Evolutionary conservation across 2,797 vertebrate genomes (phyloP).

Genomic region (Hydrolagus colliei): DNA sequence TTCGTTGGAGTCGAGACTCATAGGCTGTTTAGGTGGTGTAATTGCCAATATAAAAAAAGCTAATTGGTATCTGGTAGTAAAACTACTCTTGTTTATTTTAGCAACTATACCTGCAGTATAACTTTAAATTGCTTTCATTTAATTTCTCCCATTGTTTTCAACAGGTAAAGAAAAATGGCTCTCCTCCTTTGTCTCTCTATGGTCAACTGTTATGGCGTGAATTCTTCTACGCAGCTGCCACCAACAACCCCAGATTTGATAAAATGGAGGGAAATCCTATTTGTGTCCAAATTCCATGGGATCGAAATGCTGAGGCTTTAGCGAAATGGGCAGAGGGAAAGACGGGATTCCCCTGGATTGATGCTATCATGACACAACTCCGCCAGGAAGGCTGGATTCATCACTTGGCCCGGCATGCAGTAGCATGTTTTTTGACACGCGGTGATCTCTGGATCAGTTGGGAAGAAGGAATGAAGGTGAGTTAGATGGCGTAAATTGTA

Average conservation of each 20-base stretch:
- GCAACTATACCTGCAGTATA: no score
- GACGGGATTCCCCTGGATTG: conserved; percentile 91
- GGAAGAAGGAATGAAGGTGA: conserved; percentile 94
- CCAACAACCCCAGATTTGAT: conserved; percentile 88
- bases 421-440: conserved; percentile 87
- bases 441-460: conserved; percentile 95
- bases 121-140: no score
- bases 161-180: conserved; percentile 85
- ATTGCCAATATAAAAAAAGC: no score
- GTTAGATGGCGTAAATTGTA: background rate
- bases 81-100: no score
- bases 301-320: conserved; percentile 82
- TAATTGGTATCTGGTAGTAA: no score
- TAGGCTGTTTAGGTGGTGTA: no score
- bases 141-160: background rate
- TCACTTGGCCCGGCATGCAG: conserved; percentile 82
- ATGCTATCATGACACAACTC: conserved; percentile 90
- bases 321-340: conserved; percentile 91
- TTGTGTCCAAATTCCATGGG: conserved; percentile 92
- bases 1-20: no score
- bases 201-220: conserved; percentile 89
- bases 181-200: conserved; percentile 80
- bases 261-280: conserved; percentile 95
- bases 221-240: conserved; percentile 89
- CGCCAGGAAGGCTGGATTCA: conserved; percentile 95